Evolutionary conservation across 2,113 vertebrate species (phyloP).

Genomic region (Tachuris rubrigastra): DNA sequence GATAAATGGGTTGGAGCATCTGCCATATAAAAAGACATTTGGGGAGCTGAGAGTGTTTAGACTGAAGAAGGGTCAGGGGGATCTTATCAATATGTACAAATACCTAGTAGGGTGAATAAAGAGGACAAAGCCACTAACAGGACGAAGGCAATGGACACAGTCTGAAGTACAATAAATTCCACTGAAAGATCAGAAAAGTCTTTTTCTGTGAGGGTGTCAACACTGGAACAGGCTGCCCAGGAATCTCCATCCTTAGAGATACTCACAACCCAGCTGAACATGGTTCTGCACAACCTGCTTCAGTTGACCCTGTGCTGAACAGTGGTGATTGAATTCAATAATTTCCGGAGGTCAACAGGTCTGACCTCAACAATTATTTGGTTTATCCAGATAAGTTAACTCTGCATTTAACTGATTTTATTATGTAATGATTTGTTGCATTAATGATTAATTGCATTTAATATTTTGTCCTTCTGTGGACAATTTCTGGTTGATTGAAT

Average conservation of each 20-base stretch:
- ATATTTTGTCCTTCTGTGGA: not conserved
- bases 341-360: not conserved
- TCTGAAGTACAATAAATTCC: not conserved
- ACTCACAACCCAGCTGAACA: not conserved
- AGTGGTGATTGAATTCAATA: not conserved
- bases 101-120: not conserved
- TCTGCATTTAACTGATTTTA: not conserved
- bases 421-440: not conserved
- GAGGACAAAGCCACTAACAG: not conserved
- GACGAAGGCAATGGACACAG: not conserved
- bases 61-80: not conserved
- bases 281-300: not conserved
- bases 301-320: not conserved
- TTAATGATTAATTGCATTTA: not conserved
- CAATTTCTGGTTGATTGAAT: not conserved
- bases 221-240: not conserved
- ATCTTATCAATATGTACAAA: not conserved
- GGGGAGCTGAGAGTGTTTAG: not conserved
- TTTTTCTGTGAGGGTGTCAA: not conserved
- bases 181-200: not conserved
- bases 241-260: not conserved
- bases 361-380: not conserved
- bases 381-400: not conserved
- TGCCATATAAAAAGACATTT: not conserved
- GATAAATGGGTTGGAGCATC: not conserved